Base-by-base conservation (phyloP, 1,140 invertebrate species). In the Lepeophtheirus salmonis region DNA sequence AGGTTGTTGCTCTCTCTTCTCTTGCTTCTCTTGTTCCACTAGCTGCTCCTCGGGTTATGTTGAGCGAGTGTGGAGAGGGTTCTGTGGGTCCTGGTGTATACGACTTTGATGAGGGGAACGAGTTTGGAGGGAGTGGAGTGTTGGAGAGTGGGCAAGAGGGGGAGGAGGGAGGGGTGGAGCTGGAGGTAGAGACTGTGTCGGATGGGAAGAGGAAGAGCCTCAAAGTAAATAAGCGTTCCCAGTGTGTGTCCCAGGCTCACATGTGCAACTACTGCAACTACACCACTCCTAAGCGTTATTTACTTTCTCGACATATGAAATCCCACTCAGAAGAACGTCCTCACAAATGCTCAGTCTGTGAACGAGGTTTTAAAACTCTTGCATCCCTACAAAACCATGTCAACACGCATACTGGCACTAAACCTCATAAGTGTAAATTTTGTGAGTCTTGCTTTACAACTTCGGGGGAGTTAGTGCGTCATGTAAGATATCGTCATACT, bases 391-490 rank as follows among this genome's bases (percentile, higher is more conserved):
- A 92, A 66, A 97, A 96, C 70, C 91, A 97, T 71, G 81, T 92
- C 1, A 96, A 96, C 70, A 96, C 89, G 61, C 92, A 97, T 70
- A 92, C 90, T 22, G 91, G 52, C 41, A 86, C 85, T 4, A 89
- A 94, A 68, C 92, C 92, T 0, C 89, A 21, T 59, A 2, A 83
- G 48, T 97, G 92, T 74, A 91, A 90, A 73, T 84, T 78, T 68
- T 97, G 92, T 72, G 84, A 89, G 10, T 83, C 84, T 64, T 82
- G 85, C 12, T 97, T 97, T 69, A 96, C 91, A 0, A 97, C 92
- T 1, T 94, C 89, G 56, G 89, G 90, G 63, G 90, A 96, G 73
- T 74, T 95, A 55, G 86, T 94, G 0, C 77, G 91, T 24, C 91
- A 97, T 69, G 85, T 94, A 3, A 78, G 89, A 1, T 90, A 90